A percentile compares a stretch with the other conserved stretches of the same genome.
Evolutionary conservation across 2,797 vertebrate species (phyloP).

Genomic region (Leuciscus waleckii): DNA sequence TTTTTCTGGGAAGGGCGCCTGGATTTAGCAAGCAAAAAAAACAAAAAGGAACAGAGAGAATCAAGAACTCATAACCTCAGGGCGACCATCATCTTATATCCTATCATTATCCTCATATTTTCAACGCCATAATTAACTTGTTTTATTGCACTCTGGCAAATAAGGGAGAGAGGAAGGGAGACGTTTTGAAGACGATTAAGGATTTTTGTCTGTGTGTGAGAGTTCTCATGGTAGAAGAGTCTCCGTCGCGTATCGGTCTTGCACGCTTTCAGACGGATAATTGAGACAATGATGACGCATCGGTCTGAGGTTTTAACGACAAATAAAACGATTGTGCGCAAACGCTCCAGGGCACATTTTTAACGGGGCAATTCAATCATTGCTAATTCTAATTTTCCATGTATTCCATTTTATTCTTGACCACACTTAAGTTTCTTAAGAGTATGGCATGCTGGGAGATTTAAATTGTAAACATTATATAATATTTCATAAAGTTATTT

Average conservation of each 20-base stretch:
- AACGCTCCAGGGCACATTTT: conserved; percentile 42
- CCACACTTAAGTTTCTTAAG: background rate
- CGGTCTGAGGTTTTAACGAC: conserved; percentile 21
- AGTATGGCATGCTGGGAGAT: background rate
- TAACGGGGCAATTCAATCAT: conserved; percentile 6
- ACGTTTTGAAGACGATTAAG: conserved; percentile 79
- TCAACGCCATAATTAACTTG: conserved; percentile 76
- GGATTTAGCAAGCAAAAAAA: conserved; percentile 61
- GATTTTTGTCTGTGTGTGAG: conserved; percentile 62
- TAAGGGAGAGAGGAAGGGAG: conserved; percentile 66
- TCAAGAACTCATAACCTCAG: conserved; percentile 71
- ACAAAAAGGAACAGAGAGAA: conserved; percentile 62
- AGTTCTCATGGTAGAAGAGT: conserved; percentile 33
- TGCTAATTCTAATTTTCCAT: conserved; percentile 10
- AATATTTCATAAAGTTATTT: background rate
- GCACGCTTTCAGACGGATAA: conserved; percentile 32
- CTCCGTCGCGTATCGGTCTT: conserved; percentile 22
- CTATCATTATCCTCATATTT: conserved; percentile 83
- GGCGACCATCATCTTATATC: conserved; percentile 72
- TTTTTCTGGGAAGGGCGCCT: conserved; percentile 66
- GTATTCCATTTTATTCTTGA: conserved; percentile 11
- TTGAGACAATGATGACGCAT: conserved; percentile 28
- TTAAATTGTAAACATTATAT: background rate
- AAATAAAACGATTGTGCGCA: conserved; percentile 25
- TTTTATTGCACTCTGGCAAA: conserved; percentile 81